phyloP scores from a whole-genome alignment of 2,797 vertebrate species.

The Podarcis siculus region DNA sequence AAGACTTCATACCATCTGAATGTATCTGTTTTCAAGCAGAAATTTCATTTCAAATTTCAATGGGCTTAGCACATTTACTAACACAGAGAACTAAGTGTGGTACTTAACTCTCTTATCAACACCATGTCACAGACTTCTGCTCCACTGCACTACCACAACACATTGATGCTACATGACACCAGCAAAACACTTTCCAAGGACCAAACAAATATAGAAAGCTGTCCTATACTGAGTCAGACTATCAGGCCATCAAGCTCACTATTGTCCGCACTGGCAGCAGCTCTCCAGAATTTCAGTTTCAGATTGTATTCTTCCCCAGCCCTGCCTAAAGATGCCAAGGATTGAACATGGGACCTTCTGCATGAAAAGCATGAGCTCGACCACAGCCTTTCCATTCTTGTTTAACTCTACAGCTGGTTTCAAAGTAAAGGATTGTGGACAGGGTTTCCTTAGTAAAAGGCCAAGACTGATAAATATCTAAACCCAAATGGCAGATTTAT shows the following conservation, averaged over 20 bases:
- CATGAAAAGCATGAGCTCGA: background rate
- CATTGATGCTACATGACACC: too few relatives aligned
- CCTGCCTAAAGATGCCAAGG: background rate
- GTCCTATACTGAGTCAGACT: too few relatives aligned
- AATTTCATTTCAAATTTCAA: background rate
- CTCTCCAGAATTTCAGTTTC: background rate
- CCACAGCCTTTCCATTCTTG: background rate
- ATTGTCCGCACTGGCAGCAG: background rate
- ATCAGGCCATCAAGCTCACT: background rate
- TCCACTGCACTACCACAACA: background rate
- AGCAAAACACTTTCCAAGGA: too few relatives aligned
- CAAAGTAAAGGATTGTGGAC: background rate
- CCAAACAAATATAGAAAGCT: too few relatives aligned
- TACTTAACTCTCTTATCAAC: background rate
- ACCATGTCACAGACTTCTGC: background rate
- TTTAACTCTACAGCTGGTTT: background rate
- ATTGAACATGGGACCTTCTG: background rate
- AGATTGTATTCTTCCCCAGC: background rate
- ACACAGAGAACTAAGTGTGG: background rate
- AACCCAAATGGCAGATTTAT: too few relatives aligned
- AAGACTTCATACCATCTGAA: constrained; percentile 17
- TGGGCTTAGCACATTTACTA: background rate
- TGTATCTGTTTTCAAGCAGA: background rate
- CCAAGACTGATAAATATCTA: background rate
- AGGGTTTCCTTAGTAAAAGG: background rate